Evolutionary conservation across 2,888 invertebrate species (phyloP).

Genomic region (Cerastis rubricosa): DNA sequence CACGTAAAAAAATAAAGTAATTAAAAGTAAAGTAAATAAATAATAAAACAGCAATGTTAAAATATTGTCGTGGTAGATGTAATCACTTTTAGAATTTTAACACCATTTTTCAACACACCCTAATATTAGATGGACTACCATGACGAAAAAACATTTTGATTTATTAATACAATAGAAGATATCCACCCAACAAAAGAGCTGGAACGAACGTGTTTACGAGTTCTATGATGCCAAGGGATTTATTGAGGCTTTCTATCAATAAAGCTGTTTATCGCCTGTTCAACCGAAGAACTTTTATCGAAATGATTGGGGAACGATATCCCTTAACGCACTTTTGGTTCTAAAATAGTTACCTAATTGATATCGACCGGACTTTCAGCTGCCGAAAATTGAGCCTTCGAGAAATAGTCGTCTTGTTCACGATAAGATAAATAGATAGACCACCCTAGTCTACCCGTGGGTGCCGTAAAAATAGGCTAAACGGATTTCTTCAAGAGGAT

Average conservation of each 20-base stretch:
- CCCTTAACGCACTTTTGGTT: slow-evolving; percentile 29
- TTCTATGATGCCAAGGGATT: slow-evolving; percentile 35
- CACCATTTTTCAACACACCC: not conserved
- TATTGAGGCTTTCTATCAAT: slow-evolving; percentile 60
- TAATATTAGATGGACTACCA: not conserved
- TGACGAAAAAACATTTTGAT: slow-evolving; percentile 12
- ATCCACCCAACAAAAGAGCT: slow-evolving; percentile 40
- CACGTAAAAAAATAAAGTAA: too few species aligned
- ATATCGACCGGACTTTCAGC: slow-evolving; percentile 43
- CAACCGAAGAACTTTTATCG: slow-evolving; percentile 51
- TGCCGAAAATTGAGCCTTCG: slow-evolving; percentile 32
- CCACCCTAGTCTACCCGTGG: slow-evolving; percentile 22
- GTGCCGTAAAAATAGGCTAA: slow-evolving; percentile 37
- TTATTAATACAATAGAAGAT: slow-evolving; percentile 38
- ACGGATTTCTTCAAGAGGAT: slow-evolving; percentile 22
- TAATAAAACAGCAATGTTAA: not conserved
- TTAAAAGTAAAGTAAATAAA: not conserved
- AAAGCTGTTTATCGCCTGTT: slow-evolving; percentile 42
- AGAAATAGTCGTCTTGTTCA: slow-evolving; percentile 9
- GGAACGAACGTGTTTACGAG: slow-evolving; percentile 52
- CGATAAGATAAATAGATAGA: slow-evolving; percentile 1
- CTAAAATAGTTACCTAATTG: slow-evolving; percentile 45
- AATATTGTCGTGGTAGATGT: not conserved
- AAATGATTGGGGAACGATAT: slow-evolving; percentile 41
- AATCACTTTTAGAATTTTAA: not conserved